phyloP scores from a whole-genome alignment of 2,888 invertebrate species.

The Reticulitermes lucifugus region DNA sequence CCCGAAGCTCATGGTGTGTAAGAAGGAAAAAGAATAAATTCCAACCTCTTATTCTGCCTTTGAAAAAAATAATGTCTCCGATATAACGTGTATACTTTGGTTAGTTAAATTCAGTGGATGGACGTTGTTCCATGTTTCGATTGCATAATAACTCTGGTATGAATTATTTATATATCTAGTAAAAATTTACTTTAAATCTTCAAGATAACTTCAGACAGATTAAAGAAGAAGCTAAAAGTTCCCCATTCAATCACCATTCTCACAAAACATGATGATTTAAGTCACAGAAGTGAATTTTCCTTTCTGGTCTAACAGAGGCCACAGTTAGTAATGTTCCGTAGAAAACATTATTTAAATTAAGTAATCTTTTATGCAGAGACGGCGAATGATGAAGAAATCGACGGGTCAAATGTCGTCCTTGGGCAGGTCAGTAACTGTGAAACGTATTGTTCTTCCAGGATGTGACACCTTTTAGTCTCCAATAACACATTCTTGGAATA shows the following conservation, averaged over 20 bases:
- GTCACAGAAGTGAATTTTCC: not conserved
- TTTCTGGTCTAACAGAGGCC: not conserved
- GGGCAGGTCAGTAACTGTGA: not conserved
- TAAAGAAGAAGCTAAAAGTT: not conserved
- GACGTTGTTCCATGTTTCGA: not conserved
- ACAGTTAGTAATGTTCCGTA: not conserved
- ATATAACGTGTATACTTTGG: not conserved
- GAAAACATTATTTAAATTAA: not conserved
- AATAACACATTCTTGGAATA: no score
- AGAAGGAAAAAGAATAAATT: no score
- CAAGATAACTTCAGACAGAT: slow-evolving; percentile 8
- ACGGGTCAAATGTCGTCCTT: not conserved
- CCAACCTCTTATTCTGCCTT: no score
- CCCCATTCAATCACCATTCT: slow-evolving; percentile 22
- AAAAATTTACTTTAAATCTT: not conserved
- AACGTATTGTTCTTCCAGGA: no score
- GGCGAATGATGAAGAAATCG: not conserved
- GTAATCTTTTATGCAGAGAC: not conserved
- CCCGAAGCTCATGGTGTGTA: no score
- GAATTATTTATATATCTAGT: slow-evolving; percentile 32
- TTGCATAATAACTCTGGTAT: not conserved
- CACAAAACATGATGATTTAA: not conserved
- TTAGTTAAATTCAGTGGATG: not conserved
- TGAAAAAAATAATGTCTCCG: no score
- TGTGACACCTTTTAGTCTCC: no score